phyloP scores from a whole-genome alignment of 2,797 vertebrate species.

The Malacoraja senta region DNA sequence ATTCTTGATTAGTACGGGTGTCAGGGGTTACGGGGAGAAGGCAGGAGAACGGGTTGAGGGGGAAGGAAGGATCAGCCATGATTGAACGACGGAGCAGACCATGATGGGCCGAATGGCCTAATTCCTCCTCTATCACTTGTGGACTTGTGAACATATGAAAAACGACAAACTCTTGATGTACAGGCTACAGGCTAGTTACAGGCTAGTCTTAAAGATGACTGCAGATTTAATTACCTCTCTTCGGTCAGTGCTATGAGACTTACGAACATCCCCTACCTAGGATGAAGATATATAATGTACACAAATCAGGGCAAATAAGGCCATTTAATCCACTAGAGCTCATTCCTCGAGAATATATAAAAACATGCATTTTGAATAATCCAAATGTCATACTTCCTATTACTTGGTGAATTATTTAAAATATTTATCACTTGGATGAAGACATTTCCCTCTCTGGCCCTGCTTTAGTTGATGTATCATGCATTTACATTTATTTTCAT shows the following conservation, averaged over 20 bases:
- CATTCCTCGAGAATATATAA: not conserved
- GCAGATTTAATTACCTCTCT: not conserved
- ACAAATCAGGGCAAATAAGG: not conserved
- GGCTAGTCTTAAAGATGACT: not conserved
- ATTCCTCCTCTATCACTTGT: too few species aligned
- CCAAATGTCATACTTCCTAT: not conserved
- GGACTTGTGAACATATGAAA: too few species aligned
- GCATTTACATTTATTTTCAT: conserved; percentile 18
- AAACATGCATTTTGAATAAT: not conserved
- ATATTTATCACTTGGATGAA: not conserved
- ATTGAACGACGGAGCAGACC: too few species aligned
- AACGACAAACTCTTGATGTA: too few species aligned
- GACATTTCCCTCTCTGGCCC: not conserved
- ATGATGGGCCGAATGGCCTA: too few species aligned
- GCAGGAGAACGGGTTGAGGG: too few species aligned
- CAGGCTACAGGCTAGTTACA: not conserved
- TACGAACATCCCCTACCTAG: too few species aligned
- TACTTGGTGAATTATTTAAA: not conserved
- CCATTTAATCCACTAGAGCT: not conserved
- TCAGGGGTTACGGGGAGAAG: too few species aligned
- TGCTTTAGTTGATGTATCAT: not conserved
- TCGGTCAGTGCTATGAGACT: not conserved
- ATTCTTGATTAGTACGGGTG: too few species aligned
- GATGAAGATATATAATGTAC: not conserved
- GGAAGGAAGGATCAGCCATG: too few species aligned